Conservation (phyloP, 2,113 vertebrate genomes). For the Gymnogyps californianus region DNA sequence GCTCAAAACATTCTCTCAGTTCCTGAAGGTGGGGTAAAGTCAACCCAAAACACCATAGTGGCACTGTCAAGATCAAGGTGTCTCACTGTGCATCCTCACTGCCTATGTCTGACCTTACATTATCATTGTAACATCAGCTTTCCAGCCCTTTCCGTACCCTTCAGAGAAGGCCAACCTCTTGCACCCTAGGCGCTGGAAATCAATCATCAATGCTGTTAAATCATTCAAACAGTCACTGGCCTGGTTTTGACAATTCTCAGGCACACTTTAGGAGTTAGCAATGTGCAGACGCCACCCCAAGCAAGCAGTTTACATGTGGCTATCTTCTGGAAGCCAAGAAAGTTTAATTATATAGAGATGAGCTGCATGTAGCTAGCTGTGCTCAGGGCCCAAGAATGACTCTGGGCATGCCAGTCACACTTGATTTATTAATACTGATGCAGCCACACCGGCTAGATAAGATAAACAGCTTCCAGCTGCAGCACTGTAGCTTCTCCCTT, state of each 20-base stretch:
- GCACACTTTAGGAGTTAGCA: background rate
- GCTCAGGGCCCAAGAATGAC: background rate
- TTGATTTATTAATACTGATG: background rate
- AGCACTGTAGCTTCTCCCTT: background rate
- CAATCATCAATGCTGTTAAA: background rate
- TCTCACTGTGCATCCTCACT: background rate
- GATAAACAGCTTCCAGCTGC: background rate
- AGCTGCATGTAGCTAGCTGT: background rate
- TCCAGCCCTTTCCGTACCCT: background rate
- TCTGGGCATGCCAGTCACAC: background rate
- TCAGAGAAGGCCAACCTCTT: background rate
- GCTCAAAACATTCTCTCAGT: background rate
- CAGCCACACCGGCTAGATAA: background rate
- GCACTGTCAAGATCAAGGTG: background rate
- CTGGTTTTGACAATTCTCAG: background rate
- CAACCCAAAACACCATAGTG: background rate
- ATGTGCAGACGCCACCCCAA: background rate
- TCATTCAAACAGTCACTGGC: fast-evolving
- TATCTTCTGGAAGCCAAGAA: background rate
- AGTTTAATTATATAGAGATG: background rate
- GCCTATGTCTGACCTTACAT: background rate
- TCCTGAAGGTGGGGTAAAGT: background rate
- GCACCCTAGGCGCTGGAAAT: background rate
- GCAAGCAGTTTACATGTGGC: background rate
- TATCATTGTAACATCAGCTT: background rate